Percentiles rank a stretch among this genome's conserved stretches.
Conservation (phyloP, 2,888 invertebrate genomes). For the Lypha dubia region DNA sequence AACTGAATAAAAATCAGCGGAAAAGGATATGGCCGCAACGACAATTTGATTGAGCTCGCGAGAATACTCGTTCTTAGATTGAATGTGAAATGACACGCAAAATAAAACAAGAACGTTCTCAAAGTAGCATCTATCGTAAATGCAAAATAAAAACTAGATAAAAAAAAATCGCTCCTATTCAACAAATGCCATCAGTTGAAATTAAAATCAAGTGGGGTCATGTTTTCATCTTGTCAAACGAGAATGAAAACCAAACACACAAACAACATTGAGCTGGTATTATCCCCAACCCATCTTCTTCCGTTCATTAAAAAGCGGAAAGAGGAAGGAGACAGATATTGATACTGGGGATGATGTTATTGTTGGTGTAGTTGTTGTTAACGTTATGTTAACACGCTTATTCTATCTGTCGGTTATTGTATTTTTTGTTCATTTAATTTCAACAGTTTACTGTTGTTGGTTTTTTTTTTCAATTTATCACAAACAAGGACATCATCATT, state of each 20-base stretch:
- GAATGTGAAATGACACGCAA: slow-evolving; percentile 43
- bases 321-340: background rate
- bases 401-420: slow-evolving; percentile 68
- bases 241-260: slow-evolving; percentile 36
- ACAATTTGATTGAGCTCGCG: slow-evolving; percentile 74
- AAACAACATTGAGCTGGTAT: slow-evolving; percentile 53
- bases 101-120: slow-evolving; percentile 9
- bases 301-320: background rate
- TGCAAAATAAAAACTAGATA: slow-evolving; percentile 39
- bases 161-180: slow-evolving; percentile 58
- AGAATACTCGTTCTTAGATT: slow-evolving; percentile 38
- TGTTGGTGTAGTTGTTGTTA: slow-evolving; percentile 63
- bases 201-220: slow-evolving; percentile 75
- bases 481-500: slow-evolving; percentile 72
- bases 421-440: slow-evolving; percentile 68
- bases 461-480: slow-evolving; percentile 70
- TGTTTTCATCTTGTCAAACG: slow-evolving; percentile 59
- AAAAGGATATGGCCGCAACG: slow-evolving; percentile 67
- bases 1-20: slow-evolving; percentile 48
- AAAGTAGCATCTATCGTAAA: slow-evolving; percentile 26
- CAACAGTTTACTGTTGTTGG: slow-evolving; percentile 72
- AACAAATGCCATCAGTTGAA: slow-evolving; percentile 72
- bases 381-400: slow-evolving; percentile 72
- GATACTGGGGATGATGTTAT: slow-evolving; percentile 34
- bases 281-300: slow-evolving; percentile 13